phyloP scores from a whole-genome alignment of 2,797 vertebrate genomes.

The Phyllotis vaccarum region DNA sequence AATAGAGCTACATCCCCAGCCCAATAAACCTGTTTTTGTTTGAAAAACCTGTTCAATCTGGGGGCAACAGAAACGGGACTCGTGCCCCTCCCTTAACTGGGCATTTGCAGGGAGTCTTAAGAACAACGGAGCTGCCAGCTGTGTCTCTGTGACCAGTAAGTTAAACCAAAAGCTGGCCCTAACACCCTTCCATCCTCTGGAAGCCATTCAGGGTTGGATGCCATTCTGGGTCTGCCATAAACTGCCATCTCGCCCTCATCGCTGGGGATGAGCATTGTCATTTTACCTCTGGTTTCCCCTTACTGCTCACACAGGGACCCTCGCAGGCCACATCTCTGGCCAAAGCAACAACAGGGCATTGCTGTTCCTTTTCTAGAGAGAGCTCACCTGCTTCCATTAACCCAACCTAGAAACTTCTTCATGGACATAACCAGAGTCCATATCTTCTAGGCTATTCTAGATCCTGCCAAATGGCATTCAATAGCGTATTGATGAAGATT shows the following conservation, averaged over 20 bases:
- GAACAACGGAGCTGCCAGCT: not conserved
- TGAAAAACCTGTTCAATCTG: not conserved
- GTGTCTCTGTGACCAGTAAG: not conserved
- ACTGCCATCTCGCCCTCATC: not conserved
- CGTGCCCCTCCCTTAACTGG: not conserved
- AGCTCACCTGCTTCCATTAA: not conserved
- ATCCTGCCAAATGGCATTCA: not conserved
- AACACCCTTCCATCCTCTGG: not conserved
- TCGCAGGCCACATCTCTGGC: not conserved
- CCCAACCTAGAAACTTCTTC: not conserved
- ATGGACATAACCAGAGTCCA: not conserved
- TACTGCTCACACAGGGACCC: no score
- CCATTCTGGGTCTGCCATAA: not conserved
- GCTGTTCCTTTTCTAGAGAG: not conserved
- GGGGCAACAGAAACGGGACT: not conserved
- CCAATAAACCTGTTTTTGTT: not conserved
- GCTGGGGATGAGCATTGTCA: not conserved
- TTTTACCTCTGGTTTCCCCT: not conserved
- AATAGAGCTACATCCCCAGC: no score
- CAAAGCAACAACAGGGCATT: no score
- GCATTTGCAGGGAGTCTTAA: not conserved
- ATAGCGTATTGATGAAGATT: not conserved
- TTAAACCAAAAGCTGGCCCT: not conserved
- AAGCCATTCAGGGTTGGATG: no score
- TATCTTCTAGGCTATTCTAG: not conserved